Evolutionary conservation across 2,797 vertebrate species (phyloP), one percentile per base, ranked within the genome.

Genomic region (Clarias platycephalus): DNA sequence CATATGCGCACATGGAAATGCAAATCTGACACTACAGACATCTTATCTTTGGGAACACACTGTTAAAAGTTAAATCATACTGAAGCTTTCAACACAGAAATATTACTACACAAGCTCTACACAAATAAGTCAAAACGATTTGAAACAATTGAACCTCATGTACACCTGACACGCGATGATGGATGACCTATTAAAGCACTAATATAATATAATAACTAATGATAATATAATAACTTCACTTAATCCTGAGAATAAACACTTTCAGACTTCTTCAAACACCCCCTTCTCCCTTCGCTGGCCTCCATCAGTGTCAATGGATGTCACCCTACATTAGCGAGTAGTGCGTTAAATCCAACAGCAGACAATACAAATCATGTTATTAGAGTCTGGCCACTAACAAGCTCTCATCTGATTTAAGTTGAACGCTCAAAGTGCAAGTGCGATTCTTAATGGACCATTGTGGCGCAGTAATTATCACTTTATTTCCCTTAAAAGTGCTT

Each of bases 281-380:
- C 28, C 24, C 60, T 44, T n/a, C 31, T 60, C 26, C 53, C 76
- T 79, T 82, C 66, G 74, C 66, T 57, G 62, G 74, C 12, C 60
- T 72, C 57, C 24, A 31, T 66, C 28, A 58, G 60, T 66, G 49
- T 84, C 76, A 68, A 62, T 62, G 84, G 83, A 85, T 16, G 49
- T 84, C 60, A 83, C 83, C 81, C 67, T 28, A 34, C 80, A 87
- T 87, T 87, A 85, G 60, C 22, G 81, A 80, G 37, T 62, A 74
- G 68, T 70, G 67, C 75, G 16, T 62, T 84, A 66, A 78, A 78
- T 86, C 71, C 68, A 85, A 89, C 85, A 44, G 66, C n/a, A n/a
- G 37, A 81, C 82, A 83, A 84, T 84, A 87, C 74, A 87, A 85
- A 81, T 66, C 77, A 67, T 79, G 81, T 83, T 80, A 83, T 44